Percentiles rank a stretch among this genome's conserved stretches.
Conservation (phyloP, 2,797 vertebrate genomes). For the Hemitrygon akajei region DNA sequence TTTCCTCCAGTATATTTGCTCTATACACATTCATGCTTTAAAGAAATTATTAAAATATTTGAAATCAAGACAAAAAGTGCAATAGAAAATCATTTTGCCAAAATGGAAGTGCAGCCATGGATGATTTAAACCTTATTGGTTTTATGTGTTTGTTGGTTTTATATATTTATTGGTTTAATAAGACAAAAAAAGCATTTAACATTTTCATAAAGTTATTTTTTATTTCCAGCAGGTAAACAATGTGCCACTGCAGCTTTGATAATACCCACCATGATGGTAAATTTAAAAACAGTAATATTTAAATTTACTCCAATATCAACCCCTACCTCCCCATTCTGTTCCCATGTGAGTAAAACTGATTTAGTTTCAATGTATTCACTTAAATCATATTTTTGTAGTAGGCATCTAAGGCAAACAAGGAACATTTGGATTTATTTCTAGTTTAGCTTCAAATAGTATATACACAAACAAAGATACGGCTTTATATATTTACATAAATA, state of each 20-base stretch:
- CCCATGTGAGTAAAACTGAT: background rate
- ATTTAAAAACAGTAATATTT: conserved; percentile 14
- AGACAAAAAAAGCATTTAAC: background rate
- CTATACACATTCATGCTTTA: background rate
- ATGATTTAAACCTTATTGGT: background rate
- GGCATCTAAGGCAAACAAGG: background rate
- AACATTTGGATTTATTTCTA: background rate
- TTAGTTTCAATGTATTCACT: background rate
- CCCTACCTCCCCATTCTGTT: background rate
- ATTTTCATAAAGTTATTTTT: background rate
- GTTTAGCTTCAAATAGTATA: conserved; percentile 10
- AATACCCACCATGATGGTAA: background rate
- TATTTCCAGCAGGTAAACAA: background rate
- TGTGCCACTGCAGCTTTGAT: background rate
- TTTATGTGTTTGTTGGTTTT: background rate
- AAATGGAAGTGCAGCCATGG: background rate
- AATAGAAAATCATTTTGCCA: background rate
- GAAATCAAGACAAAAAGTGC: background rate
- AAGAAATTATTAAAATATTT: background rate
- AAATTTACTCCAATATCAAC: conserved; percentile 7
- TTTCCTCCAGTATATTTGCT: background rate
- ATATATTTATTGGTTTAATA: background rate
- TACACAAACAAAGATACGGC: background rate
- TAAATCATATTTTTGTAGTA: background rate
- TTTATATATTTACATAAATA: conserved; percentile 19